Percentiles rank a stretch among this genome's conserved stretches.
Conservation (phyloP, 2,113 vertebrate species). For the Salvator merianae region DNA sequence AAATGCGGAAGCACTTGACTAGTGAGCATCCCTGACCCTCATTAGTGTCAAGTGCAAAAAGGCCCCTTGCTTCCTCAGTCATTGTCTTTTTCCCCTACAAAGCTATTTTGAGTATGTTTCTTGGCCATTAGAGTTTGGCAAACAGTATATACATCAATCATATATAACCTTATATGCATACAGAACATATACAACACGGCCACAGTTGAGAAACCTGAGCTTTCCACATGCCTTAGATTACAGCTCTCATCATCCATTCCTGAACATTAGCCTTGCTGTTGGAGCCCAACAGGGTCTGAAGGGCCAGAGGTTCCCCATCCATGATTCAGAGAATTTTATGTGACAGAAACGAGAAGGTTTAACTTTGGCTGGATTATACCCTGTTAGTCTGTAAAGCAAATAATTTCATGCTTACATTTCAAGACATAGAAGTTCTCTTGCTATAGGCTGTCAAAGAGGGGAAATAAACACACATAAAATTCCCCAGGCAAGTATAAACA, state of each 20-base stretch:
- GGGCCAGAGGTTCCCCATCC: neutral
- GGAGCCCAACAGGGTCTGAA: neutral
- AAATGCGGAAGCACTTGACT: too few species aligned
- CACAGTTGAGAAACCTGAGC: too few species aligned
- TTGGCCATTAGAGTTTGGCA: neutral
- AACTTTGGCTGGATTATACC: too few species aligned
- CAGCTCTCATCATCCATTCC: too few species aligned
- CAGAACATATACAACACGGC: too few species aligned
- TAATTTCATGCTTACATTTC: neutral
- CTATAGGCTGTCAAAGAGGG: neutral
- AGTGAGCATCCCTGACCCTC: too few species aligned
- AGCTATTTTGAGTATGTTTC: neutral
- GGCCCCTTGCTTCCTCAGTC: neutral
- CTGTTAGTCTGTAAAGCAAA: neutral
- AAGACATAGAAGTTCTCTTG: neutral
- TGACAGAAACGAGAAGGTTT: too few species aligned
- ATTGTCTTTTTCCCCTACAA: neutral
- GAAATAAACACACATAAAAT: neutral
- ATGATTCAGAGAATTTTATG: neutral
- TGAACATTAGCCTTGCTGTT: too few species aligned
- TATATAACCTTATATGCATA: too few species aligned
- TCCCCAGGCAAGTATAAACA: neutral
- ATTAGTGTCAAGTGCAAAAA: too few species aligned
- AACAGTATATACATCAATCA: too few species aligned
- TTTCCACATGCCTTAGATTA: too few species aligned